Evolutionary conservation across 2,888 invertebrate genomes (phyloP), one percentile per base, ranked within the genome.

Genomic region (Megamerina dolium): DNA sequence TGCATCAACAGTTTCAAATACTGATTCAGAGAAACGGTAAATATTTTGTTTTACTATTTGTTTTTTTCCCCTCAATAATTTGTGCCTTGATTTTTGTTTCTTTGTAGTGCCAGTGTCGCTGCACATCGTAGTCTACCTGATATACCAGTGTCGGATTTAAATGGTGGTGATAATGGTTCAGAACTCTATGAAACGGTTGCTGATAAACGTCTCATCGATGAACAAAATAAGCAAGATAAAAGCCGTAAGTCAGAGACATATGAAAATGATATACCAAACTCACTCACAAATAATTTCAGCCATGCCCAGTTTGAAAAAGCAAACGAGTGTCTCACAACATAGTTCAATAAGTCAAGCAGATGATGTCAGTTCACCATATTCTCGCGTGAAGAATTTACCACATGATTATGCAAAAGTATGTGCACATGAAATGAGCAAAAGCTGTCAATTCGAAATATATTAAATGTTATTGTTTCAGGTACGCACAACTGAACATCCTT

Each of bases 151-250:
- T 82, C 82, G 26, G 80, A 82, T 57, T 75, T 75, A 50, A 78
- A 77, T 55, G 55, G 53, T 10, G 54, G 52, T 10, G 89, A 90
- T 68, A 87, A 86, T 36, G 82, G 83, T 8, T 90, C 88, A 0
- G 90, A 89, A 63, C 76, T 89, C 49, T 90, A 90, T 66, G 90
- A 89, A 27, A 90, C 89, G 5, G 87, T 90, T 13, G 82, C 81
- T 37, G 78, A 78, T 53, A 75, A 77, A 66, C 68, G 74, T 55
- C 48, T 62, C 3, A 48, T 57, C 10, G 58, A 58, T 50, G 66
- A 60, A n/a, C 64, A 63, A 26, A 61, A 65, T 43, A 54, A 58
- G n/a, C 61, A 60, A 38, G 60, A 61, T 43, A 64, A 69, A 53
- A 70, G 70, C 53, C 71, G 72, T 72, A 58, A 45, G 65, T 60